Conservation (phyloP, 1,140 invertebrate species). For the Pteromalus puparum region DNA sequence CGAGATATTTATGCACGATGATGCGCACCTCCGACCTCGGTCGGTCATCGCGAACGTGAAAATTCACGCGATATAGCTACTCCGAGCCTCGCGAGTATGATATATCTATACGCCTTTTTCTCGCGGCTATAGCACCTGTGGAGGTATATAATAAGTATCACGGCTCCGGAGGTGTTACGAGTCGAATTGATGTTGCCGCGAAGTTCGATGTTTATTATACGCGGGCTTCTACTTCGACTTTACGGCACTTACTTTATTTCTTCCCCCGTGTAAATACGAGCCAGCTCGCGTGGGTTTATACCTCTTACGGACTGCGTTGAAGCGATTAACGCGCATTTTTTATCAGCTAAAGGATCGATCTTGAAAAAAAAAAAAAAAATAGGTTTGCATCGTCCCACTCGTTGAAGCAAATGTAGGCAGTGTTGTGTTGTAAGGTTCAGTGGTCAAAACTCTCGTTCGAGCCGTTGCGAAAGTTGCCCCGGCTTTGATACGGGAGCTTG, state of each 20-base stretch:
- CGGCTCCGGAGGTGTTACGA: neutral
- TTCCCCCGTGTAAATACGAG: neutral
- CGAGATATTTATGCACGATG: constrained; percentile 23
- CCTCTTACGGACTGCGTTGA: too few species aligned
- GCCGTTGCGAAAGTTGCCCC: neutral
- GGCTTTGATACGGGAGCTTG: constrained; percentile 13
- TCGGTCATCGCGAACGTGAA: neutral
- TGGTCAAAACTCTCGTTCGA: too few species aligned
- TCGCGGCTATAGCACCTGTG: neutral
- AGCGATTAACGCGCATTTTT: too few species aligned
- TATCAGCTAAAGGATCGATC: too few species aligned
- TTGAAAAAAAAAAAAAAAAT: too few species aligned
- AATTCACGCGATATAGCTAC: neutral
- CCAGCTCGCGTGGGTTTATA: too few species aligned
- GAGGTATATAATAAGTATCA: neutral
- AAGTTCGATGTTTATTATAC: constrained; percentile 11
- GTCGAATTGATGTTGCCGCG: neutral
- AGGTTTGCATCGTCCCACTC: too few species aligned
- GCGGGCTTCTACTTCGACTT: neutral
- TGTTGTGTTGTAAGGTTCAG: too few species aligned
- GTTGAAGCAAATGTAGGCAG: too few species aligned
- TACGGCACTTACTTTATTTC: neutral
- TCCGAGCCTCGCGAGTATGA: too few species aligned
- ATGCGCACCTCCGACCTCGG: constrained; percentile 9
- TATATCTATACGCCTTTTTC: neutral